phyloP scores from a whole-genome alignment of 2,113 vertebrate species.

The Ascaphus truei region DNA sequence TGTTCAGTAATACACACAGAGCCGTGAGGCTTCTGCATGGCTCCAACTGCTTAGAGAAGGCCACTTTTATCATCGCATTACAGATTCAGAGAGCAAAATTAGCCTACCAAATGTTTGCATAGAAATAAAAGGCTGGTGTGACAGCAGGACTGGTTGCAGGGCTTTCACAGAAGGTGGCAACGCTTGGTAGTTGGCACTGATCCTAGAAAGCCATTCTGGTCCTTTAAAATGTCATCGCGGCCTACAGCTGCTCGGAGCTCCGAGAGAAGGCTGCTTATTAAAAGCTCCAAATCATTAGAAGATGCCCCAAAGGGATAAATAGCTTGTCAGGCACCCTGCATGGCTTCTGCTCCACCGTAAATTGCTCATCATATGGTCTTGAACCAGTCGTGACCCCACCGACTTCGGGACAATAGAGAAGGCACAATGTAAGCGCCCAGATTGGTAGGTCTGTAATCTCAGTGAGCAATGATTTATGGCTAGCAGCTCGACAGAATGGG shows the following conservation, averaged over 20 bases:
- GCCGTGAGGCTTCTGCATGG: neutral
- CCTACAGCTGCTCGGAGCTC: conserved; percentile 50
- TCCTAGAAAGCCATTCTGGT: conserved; percentile 52
- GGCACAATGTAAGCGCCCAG: neutral
- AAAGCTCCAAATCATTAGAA: conserved; percentile 50
- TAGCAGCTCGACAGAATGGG: neutral
- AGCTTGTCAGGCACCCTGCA: conserved; percentile 47
- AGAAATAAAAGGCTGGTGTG: conserved; percentile 43
- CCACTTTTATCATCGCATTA: conserved; percentile 21
- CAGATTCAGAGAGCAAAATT: conserved; percentile 39
- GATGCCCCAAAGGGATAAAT: conserved; percentile 43
- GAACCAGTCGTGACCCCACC: neutral
- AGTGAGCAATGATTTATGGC: neutral
- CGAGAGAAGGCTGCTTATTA: conserved; percentile 49
- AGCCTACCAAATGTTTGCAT: conserved; percentile 46
- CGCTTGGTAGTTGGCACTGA: conserved; percentile 47
- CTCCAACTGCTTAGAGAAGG: conserved; percentile 27
- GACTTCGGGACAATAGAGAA: neutral
- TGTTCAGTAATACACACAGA: neutral
- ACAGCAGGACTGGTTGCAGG: conserved; percentile 39
- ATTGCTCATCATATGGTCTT: neutral
- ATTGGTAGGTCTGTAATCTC: neutral
- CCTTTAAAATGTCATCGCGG: conserved; percentile 43
- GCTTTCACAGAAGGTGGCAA: conserved; percentile 45
- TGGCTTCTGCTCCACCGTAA: conserved; percentile 40